A percentile compares a stretch with the other conserved stretches of the same genome.
phyloP scores from a whole-genome alignment of 2,888 invertebrate species.

The Dolichopus griseipennis region DNA sequence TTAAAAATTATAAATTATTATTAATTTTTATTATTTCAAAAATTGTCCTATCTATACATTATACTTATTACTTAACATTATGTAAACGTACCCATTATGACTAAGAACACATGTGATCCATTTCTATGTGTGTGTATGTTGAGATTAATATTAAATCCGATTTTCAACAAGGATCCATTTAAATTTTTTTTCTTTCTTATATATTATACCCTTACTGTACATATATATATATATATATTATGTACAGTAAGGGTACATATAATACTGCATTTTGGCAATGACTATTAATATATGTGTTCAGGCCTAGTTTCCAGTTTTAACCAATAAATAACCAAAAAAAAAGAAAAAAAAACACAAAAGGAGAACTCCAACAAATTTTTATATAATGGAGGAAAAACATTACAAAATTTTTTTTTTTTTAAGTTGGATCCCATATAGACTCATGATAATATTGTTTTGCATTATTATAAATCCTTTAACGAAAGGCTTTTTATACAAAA shows the following conservation, averaged over 20 bases:
- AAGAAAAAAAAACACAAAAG: background rate
- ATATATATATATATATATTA: background rate
- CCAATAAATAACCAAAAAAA: background rate
- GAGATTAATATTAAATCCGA: background rate
- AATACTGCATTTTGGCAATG: too few species aligned
- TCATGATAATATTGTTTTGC: background rate
- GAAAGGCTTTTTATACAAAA: background rate
- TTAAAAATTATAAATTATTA: too few species aligned
- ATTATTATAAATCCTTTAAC: background rate
- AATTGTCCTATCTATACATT: too few species aligned
- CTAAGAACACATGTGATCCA: too few species aligned
- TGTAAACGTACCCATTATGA: too few species aligned
- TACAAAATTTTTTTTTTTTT: too few species aligned
- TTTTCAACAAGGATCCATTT: constrained; percentile 4
- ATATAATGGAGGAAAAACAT: too few species aligned
- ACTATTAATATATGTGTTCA: background rate
- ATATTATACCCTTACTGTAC: background rate
- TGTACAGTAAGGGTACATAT: too few species aligned
- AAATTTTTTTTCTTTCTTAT: background rate
- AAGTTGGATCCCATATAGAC: background rate
- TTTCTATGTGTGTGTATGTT: too few species aligned
- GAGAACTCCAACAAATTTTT: background rate
- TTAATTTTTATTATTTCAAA: too few species aligned
- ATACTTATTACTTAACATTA: too few species aligned
- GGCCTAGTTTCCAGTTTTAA: background rate